Conservation (phyloP, 2,888 invertebrate genomes). For the Anoplius nigerrimus region DNA sequence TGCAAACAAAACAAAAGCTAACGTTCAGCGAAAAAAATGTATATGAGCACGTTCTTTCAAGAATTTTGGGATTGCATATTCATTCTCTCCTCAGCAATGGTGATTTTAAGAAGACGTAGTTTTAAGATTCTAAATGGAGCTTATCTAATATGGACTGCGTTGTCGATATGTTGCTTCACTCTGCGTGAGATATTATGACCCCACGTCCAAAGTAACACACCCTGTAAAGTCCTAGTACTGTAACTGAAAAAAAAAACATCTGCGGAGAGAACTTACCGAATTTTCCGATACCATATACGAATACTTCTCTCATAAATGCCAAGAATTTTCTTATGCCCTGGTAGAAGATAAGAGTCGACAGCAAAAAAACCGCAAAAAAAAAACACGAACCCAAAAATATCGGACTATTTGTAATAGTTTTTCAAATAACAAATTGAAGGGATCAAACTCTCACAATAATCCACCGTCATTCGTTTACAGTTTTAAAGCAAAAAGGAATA, state of each 20-base stretch:
- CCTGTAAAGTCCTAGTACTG: slow-evolving; percentile 53
- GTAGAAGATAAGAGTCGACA: slow-evolving; percentile 58
- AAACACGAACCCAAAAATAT: slow-evolving; percentile 28
- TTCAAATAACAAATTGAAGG: slow-evolving; percentile 59
- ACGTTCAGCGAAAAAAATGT: slow-evolving; percentile 49
- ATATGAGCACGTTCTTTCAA: slow-evolving; percentile 56
- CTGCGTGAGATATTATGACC: slow-evolving; percentile 42
- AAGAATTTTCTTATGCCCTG: slow-evolving; percentile 57
- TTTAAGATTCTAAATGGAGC: slow-evolving; percentile 58
- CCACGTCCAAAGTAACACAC: slow-evolving; percentile 40
- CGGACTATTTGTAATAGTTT: slow-evolving; percentile 61
- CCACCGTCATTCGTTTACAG: slow-evolving; percentile 79
- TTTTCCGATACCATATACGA: slow-evolving; percentile 42
- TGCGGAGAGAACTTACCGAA: slow-evolving; percentile 50
- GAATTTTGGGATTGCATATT: slow-evolving; percentile 62
- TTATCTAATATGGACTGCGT: slow-evolving; percentile 50
- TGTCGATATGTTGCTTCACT: slow-evolving; percentile 51
- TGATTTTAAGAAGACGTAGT: slow-evolving; percentile 58
- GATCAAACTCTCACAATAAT: slow-evolving; percentile 67
- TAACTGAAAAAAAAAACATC: slow-evolving; percentile 46
- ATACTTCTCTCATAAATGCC: slow-evolving; percentile 54
- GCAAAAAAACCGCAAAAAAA: slow-evolving; percentile 30
- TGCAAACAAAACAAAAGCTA: slow-evolving; percentile 51
- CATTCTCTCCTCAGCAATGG: slow-evolving; percentile 55
- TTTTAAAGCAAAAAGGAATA: slow-evolving; percentile 84